Evolutionary conservation across 2,113 vertebrate genomes (phyloP).

Genomic region (Pedetes capensis): DNA sequence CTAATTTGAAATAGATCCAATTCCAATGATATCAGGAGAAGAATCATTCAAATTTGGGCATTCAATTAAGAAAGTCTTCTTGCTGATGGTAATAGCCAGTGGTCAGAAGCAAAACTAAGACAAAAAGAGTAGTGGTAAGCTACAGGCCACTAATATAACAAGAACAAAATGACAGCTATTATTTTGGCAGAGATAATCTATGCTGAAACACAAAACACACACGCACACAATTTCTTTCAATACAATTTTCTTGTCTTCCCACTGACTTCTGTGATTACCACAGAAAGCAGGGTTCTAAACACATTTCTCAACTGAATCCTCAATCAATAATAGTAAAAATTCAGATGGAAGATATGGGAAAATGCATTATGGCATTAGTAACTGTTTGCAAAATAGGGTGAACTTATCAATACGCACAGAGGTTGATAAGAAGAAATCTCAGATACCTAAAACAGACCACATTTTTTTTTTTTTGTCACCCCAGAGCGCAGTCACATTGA

Average conservation of each 20-base stretch:
- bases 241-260: conserved; percentile 91
- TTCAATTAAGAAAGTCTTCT: conserved; percentile 76
- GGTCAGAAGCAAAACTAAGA: conserved; percentile 80
- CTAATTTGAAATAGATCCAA: conserved; percentile 82
- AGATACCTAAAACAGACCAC: conserved; percentile 32
- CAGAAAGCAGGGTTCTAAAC: conserved; percentile 88
- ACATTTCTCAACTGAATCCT: conserved; percentile 88
- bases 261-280: conserved; percentile 90
- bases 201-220: conserved; percentile 89
- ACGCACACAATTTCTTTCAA: conserved; percentile 87
- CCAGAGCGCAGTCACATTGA: conserved; percentile 15
- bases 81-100: conserved; percentile 70
- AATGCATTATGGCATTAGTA: conserved; percentile 84
- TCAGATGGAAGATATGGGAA: conserved; percentile 80
- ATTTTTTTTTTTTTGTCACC: conserved; percentile 60
- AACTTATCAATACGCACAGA: conserved; percentile 80
- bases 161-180: conserved; percentile 88
- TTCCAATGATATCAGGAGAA: conserved; percentile 78
- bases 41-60: conserved; percentile 79
- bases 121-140: conserved; percentile 79
- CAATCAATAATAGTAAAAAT: conserved; percentile 87
- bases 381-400: conserved; percentile 81
- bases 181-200: conserved; percentile 91
- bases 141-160: conserved; percentile 86
- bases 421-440: conserved; percentile 65